Conservation (phyloP, 1,140 invertebrate species). For the Lanistes nyassanus region DNA sequence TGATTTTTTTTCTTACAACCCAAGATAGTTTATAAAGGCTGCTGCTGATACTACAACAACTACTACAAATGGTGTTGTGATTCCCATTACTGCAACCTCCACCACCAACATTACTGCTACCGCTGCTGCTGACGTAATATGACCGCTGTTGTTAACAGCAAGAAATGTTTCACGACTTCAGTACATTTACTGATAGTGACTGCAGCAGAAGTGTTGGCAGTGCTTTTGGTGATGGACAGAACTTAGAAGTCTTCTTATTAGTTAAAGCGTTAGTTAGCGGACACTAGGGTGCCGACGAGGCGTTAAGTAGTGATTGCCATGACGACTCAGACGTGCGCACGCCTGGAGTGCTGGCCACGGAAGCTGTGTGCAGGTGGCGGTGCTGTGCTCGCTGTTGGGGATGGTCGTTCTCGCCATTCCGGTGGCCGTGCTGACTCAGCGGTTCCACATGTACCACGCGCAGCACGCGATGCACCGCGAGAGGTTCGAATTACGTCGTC, state of each 20-base stretch:
- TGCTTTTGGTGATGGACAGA: no score
- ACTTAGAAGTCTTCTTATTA: background rate
- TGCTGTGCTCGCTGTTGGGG: conserved; percentile 84
- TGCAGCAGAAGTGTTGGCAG: no score
- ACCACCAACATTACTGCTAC: no score
- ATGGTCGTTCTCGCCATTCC: conserved; percentile 89
- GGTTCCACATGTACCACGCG: conserved; percentile 72
- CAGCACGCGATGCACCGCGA: conserved; percentile 26
- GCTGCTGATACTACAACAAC: no score
- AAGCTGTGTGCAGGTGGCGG: conserved; percentile 74
- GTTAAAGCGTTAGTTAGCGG: background rate
- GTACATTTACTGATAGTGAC: no score
- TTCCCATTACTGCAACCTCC: no score
- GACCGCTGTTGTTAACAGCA: no score
- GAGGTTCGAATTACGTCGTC: background rate
- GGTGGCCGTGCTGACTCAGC: conserved; percentile 90
- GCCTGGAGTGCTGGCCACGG: background rate
- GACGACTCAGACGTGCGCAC: background rate
- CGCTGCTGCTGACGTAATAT: no score
- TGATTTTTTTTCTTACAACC: no score
- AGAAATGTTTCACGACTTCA: no score
- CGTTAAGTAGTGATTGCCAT: background rate
- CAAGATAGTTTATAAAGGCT: no score
- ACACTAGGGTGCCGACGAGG: background rate
- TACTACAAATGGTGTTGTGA: no score